Evolutionary conservation across 2,888 invertebrate genomes (phyloP).

Genomic region (Drosophila koepferae): DNA sequence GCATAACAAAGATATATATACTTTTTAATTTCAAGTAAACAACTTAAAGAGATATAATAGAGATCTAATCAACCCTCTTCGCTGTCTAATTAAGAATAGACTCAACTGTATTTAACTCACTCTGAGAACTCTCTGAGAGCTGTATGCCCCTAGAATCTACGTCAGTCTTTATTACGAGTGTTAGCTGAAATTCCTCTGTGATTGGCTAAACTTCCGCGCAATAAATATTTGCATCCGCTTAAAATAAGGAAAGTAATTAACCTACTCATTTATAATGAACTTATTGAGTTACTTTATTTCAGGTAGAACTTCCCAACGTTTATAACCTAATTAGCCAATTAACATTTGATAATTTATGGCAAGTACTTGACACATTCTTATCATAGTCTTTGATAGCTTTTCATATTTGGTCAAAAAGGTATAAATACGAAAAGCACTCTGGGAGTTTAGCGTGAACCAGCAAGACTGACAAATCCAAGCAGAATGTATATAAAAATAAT

Average conservation of each 20-base stretch:
- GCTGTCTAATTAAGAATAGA: no score
- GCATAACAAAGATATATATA: no score
- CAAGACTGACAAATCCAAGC: neutral
- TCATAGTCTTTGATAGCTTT: neutral
- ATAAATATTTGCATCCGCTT: neutral
- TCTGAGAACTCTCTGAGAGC: no score
- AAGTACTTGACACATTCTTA: neutral
- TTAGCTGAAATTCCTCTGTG: neutral
- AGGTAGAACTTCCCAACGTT: neutral
- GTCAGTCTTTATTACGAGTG: neutral
- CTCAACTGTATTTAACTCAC: no score
- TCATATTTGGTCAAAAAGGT: neutral
- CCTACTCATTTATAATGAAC: neutral
- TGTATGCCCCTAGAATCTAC: no score
- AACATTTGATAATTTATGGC: neutral
- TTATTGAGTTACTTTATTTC: neutral
- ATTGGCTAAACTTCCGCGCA: neutral
- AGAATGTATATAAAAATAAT: conserved; percentile 21
- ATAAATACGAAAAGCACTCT: conserved; percentile 6
- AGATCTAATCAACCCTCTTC: no score
- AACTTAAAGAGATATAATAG: no score
- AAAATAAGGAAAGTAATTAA: neutral
- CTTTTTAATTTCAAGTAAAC: no score
- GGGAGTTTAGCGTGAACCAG: neutral
- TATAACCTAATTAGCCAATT: neutral